Evolutionary conservation across 2,113 vertebrate genomes (phyloP), one percentile per base, ranked within the genome.

Genomic region (Orthonyx spaldingii): DNA sequence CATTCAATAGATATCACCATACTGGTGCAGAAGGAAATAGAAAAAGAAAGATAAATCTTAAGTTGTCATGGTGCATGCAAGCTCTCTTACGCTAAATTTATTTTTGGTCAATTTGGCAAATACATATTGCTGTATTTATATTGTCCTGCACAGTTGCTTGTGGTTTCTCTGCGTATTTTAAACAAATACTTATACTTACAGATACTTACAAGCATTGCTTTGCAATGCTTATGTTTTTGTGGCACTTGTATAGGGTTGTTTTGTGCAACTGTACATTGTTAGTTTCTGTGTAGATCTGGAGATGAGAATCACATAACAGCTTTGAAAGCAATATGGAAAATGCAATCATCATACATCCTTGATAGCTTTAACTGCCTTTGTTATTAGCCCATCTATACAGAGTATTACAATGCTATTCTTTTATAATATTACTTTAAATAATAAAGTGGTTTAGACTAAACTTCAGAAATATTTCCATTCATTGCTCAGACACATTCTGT

Each of bases 391-490:
- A 66, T 17, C 7, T 86, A 21, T 46, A 57, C 23, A 81, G 60
- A 60, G 13, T 78, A 55, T 55, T 91, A 20, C 21, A 61, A 46
- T 87, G 52, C 16, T 81, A 65, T 74, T 85, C n/a, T 63, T 85
- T 76, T 69, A 49, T 39, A 83, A 39, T 90, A 78, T 50, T 81
- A 32, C 84, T 78, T 65, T 39, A 84, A 86, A 84, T 63, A 84
- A 74, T 61, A 46, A 11, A 76, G 44, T 72, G 30, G 56, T 32
- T 94, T 69, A 85, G 39, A 69, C 33, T 65, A 24, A 55, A 86
- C 76, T 85, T 91, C 83, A 88, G 46, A 71, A 91, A 55, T 93
- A 78, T 68, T 93, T 87, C 57, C 70, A n/a, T 91, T 88, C 16
- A 9, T 90, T 88, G 27, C 30, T 39, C 28, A 68, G 39, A 42